These are phyloP conservation scores for Cryptotis parvus DNA, from an alignment of 2,113 vertebrate species.

Conservation along the genomic window DNA sequence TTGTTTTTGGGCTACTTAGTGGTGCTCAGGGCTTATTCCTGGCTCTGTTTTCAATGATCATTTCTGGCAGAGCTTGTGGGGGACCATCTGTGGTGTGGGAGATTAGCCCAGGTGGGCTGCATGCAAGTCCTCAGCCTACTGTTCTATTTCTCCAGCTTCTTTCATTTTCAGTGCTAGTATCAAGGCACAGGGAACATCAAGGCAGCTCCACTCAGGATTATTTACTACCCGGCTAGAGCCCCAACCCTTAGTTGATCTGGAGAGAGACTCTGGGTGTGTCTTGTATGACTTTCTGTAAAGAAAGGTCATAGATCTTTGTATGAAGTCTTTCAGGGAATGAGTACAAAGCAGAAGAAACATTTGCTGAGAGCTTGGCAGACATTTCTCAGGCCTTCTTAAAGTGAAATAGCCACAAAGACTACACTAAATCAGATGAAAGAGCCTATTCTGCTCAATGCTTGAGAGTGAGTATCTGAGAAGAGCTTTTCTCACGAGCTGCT, in stretches of 20 bases:
- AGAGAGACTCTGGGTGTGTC: not conserved
- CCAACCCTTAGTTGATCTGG: not conserved
- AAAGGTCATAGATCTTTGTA: not conserved
- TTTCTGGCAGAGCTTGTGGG: not conserved
- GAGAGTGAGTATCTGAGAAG: constrained; percentile 6
- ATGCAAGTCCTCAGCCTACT: not conserved
- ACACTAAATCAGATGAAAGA: constrained; percentile 38
- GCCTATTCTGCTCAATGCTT: not conserved
- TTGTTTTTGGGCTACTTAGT: not conserved
- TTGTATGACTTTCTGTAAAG: not conserved
- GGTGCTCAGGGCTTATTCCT: not conserved
- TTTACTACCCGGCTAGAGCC: not conserved
- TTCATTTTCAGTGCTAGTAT: not conserved
- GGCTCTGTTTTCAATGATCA: not conserved
- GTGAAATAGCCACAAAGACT: not conserved
- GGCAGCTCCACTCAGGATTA: not conserved
- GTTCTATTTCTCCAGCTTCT: not conserved
- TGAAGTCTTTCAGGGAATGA: not conserved
- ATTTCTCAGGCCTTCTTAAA: constrained; percentile 43
- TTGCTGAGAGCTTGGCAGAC: constrained; percentile 1
- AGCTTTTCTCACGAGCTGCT: constrained; percentile 49
- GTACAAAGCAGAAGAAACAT: not conserved
- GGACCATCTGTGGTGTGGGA: not conserved
- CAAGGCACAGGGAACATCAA: not conserved
- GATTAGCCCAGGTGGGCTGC: not conserved